These are phyloP conservation scores for Euzophera pinguis DNA, from an alignment of 2,888 invertebrate genomes.

Conservation along the genomic window DNA sequence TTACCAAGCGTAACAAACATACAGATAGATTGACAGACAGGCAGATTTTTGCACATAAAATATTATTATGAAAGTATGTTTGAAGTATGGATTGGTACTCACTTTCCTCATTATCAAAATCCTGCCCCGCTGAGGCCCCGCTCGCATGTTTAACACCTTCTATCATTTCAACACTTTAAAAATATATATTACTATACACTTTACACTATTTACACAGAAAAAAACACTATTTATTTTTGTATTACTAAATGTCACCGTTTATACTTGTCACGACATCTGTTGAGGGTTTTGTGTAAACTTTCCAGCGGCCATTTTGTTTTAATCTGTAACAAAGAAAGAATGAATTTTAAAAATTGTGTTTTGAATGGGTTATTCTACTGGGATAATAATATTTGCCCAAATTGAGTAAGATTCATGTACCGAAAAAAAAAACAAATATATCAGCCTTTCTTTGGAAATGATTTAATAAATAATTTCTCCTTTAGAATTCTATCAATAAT, in stretches of 20 bases:
- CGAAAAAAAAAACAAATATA: too few relatives aligned
- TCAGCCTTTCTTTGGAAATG: too few relatives aligned
- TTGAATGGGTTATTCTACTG: too few relatives aligned
- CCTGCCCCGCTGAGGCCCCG: slow-evolving; percentile 57
- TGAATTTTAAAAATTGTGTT: too few relatives aligned
- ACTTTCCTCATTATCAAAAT: slow-evolving; percentile 59
- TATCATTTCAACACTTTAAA: slow-evolving; percentile 60
- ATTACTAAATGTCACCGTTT: background rate
- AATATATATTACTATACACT: slow-evolving; percentile 25
- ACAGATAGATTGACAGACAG: too few relatives aligned
- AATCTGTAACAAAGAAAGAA: slow-evolving; percentile 2
- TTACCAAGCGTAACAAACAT: too few relatives aligned
- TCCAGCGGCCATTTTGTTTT: background rate
- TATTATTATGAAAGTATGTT: too few relatives aligned
- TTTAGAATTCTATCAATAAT: too few relatives aligned
- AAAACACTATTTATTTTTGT: background rate
- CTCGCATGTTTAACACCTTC: slow-evolving; percentile 65
- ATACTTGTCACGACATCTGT: background rate
- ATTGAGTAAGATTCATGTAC: too few relatives aligned
- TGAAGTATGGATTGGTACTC: slow-evolving; percentile 20
- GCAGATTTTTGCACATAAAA: too few relatives aligned
- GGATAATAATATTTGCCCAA: too few relatives aligned
- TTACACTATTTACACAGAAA: background rate
- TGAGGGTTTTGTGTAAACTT: background rate
- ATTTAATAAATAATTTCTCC: too few relatives aligned